Evolutionary conservation across 1,140 invertebrate species (phyloP), one percentile per base, ranked within the genome.

Genomic region (Asobara japonica): DNA sequence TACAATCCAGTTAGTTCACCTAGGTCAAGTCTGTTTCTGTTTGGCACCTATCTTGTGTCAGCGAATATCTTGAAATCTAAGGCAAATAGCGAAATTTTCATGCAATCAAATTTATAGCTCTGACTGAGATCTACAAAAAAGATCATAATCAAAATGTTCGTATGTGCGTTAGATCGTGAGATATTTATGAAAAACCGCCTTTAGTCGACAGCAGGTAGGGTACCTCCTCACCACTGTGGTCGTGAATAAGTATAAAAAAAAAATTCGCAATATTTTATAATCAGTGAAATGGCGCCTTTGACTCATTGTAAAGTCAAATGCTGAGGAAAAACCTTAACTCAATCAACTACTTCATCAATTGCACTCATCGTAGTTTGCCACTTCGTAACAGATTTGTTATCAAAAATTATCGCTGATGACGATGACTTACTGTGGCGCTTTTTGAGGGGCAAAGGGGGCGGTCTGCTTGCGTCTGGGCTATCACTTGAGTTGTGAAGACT

Each of bases 351-450:
- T n/a, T n/a, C n/a, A n/a, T n/a, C n/a, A n/a, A n/a, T n/a, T n/a
- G n/a, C n/a, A n/a, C n/a, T n/a, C n/a, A 45, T 45, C 41, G 16
- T 45, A 16, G 3, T 45, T 45, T 45, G 10, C 41, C 18, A 16
- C 10, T 45, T 45, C n/a, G 41, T 7, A 4, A 16, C 1, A 45
- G 41, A 45, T 16, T 38, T 38, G 36, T 45, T n/a, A n/a, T n/a
- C n/a, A n/a, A n/a, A n/a, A n/a, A n/a, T n/a, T n/a, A n/a, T n/a
- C n/a, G n/a, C n/a, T n/a, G n/a, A n/a, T n/a, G n/a, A n/a, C n/a
- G 18, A 66, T 79, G 83, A 94, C 94, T 95, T 91, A 98, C 96
- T 96, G 89, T 97, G 94, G 84, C 94, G 94, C 86, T 96, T 96
- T 87, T 97, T 97, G 0, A 94, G 91, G 22, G 96, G 96, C 71